These are phyloP conservation scores for Bradypus variegatus DNA, from an alignment of 2,797 vertebrate species.

Conservation along the genomic window DNA sequence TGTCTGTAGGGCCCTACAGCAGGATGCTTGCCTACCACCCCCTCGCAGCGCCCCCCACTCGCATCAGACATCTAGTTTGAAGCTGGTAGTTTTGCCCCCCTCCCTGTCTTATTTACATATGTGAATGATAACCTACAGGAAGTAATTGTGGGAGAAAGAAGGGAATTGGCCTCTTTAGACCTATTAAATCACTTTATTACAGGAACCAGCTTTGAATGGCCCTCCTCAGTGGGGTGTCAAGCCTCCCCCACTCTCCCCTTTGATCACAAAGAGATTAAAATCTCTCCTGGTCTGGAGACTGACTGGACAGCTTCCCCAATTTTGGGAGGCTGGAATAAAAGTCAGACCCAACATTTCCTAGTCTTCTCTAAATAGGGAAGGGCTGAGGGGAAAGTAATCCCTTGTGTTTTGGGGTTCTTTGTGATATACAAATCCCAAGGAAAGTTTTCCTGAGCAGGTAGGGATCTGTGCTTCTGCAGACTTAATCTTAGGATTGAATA, in stretches of 20 bases:
- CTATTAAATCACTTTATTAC: slow-evolving; percentile 96
- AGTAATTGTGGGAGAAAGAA: slow-evolving; percentile 78
- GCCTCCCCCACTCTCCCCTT: slow-evolving; percentile 79
- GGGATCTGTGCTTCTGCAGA: not conserved
- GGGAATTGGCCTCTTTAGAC: slow-evolving; percentile 80
- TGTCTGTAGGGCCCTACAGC: not conserved
- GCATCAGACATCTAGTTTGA: slow-evolving; percentile 25
- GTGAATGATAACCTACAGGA: slow-evolving; percentile 81
- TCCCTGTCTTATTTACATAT: slow-evolving; percentile 75
- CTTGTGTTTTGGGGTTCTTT: not conserved
- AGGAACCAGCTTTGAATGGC: slow-evolving; percentile 90
- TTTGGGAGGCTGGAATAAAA: slow-evolving; percentile 65
- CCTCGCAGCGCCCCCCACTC: not conserved
- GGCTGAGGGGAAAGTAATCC: not conserved
- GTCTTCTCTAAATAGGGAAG: not conserved
- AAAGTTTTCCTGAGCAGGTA: not conserved
- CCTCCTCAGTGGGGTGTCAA: slow-evolving; percentile 73
- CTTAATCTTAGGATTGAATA: not conserved
- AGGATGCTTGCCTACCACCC: not conserved
- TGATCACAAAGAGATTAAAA: slow-evolving; percentile 84
- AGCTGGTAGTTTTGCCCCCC: slow-evolving; percentile 36
- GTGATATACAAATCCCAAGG: not conserved
- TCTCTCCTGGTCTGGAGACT: slow-evolving; percentile 68
- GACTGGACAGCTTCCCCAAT: slow-evolving; percentile 66
- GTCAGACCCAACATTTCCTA: slow-evolving; percentile 40